Evolutionary conservation across 1,140 invertebrate genomes (phyloP).

Genomic region (Phocides pigmalion): DNA sequence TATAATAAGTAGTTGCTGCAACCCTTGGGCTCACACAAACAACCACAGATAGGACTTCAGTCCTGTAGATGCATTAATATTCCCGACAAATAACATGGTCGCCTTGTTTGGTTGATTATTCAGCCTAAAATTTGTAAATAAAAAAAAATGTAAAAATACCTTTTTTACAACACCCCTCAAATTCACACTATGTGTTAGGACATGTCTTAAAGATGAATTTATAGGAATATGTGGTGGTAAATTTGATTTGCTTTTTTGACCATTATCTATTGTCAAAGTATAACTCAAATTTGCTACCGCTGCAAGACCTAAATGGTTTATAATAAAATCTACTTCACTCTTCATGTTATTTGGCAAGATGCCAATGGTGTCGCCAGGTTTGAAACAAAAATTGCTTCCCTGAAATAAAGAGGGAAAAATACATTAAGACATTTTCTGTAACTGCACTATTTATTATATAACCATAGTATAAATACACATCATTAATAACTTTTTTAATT

Average conservation of each 20-base stretch:
- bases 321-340: conserved; percentile 50
- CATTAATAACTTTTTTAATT: too few species aligned
- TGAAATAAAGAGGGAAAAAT: conserved; percentile 49
- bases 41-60: too few species aligned
- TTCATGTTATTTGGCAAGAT: conserved; percentile 58
- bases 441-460: too few species aligned
- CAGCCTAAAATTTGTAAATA: too few species aligned
- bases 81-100: too few species aligned
- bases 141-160: too few species aligned
- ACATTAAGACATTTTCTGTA: too few species aligned
- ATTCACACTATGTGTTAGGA: conserved; percentile 73
- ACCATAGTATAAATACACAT: too few species aligned
- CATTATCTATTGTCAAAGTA: conserved; percentile 40
- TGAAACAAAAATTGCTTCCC: conserved; percentile 60
- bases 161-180: conserved; percentile 78
- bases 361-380: conserved; percentile 67
- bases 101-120: too few species aligned
- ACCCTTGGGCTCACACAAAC: too few species aligned
- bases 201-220: conserved; percentile 63
- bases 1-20: too few species aligned
- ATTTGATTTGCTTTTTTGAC: conserved; percentile 54
- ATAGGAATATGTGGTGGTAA: conserved; percentile 74
- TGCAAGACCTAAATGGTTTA: conserved; percentile 50
- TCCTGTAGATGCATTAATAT: too few species aligned
- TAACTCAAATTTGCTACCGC: conserved; percentile 47